Evolutionary conservation across 2,113 vertebrate species (phyloP).

Genomic region (Callaeas wilsoni): DNA sequence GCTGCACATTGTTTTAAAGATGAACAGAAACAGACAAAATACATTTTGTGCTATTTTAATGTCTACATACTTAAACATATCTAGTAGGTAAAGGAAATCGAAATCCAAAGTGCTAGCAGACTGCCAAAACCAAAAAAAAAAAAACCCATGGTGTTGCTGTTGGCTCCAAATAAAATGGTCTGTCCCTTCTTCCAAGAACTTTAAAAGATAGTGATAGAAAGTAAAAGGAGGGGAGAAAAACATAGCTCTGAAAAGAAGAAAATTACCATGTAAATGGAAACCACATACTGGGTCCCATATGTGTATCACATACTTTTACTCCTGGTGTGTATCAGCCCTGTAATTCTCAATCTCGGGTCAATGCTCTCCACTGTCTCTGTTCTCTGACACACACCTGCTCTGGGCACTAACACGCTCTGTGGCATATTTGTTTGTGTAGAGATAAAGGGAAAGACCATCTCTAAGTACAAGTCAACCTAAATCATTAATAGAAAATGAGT

Average conservation of each 20-base stretch:
- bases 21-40: slow-evolving; percentile 57
- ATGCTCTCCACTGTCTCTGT: not conserved
- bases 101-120: slow-evolving; percentile 22
- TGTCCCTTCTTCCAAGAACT: slow-evolving; percentile 20
- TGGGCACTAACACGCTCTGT: not conserved
- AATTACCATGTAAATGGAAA: slow-evolving; percentile 31
- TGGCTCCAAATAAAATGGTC: slow-evolving; percentile 16
- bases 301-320: not conserved
- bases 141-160: not conserved
- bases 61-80: slow-evolving; percentile 45
- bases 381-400: not conserved
- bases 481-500: not conserved
- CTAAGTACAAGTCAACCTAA: not conserved
- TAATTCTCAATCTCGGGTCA: not conserved
- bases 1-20: slow-evolving; percentile 48
- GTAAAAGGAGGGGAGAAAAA: not conserved
- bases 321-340: not conserved
- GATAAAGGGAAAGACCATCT: not conserved
- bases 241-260: not conserved
- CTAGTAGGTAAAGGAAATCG: slow-evolving; percentile 45
- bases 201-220: not conserved
- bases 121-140: slow-evolving; percentile 49
- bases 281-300: not conserved
- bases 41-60: slow-evolving; percentile 36
- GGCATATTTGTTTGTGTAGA: not conserved